Conservation (phyloP, 2,888 invertebrate species). For the Clunio marinus region DNA sequence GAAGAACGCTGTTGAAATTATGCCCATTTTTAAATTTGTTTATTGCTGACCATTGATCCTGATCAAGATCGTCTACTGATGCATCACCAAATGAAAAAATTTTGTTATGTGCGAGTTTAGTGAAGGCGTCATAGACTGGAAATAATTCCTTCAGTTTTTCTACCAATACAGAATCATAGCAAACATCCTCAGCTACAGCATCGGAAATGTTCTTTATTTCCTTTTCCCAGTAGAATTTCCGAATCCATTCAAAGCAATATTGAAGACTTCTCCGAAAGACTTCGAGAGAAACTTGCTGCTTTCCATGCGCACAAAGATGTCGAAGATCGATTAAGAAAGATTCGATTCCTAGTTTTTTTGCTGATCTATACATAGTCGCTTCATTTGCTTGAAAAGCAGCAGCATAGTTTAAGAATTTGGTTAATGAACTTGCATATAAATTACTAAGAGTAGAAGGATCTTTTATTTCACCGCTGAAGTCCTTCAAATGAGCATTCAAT, state of each 20-base stretch:
- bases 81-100: slow-evolving; percentile 6
- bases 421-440: slow-evolving; percentile 48
- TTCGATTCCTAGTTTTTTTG: slow-evolving; percentile 47
- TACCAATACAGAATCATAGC: slow-evolving; percentile 44
- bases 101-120: neutral
- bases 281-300: slow-evolving; percentile 46
- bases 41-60: neutral
- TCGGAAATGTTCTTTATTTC: slow-evolving; percentile 45
- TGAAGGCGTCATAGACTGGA: slow-evolving; percentile 45
- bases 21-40: neutral
- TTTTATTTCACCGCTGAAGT: slow-evolving; percentile 40
- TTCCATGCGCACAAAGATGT: slow-evolving; percentile 50
- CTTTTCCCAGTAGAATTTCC: slow-evolving; percentile 47
- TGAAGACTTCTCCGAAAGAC: slow-evolving; percentile 45
- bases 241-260: slow-evolving; percentile 49
- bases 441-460: slow-evolving; percentile 42
- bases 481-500: slow-evolving; percentile 47
- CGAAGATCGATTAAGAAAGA: slow-evolving; percentile 50
- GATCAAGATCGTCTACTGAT: neutral
- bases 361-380: slow-evolving; percentile 49
- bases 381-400: slow-evolving; percentile 42
- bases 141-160: slow-evolving; percentile 43
- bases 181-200: slow-evolving; percentile 44
- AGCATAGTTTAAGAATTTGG: slow-evolving; percentile 50
- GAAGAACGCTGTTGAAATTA: neutral